A percentile compares a stretch with the other conserved stretches of the same genome.
Conservation (phyloP, 1,140 invertebrate genomes). For the Caerostris darwini region DNA sequence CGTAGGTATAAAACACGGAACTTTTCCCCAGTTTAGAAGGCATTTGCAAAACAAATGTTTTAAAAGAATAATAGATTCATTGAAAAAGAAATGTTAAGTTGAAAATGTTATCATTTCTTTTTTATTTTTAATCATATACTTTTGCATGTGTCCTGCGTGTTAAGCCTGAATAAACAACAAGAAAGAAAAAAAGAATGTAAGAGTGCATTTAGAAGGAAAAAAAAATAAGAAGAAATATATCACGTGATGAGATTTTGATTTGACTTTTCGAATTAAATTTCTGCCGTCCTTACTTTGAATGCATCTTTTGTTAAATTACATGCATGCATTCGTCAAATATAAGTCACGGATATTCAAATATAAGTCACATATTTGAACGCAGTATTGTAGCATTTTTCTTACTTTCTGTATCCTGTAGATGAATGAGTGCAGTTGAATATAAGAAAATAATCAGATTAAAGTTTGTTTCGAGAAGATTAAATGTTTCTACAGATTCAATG, state of each 20-base stretch:
- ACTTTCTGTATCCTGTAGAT: too few species aligned
- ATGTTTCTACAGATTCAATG: too few species aligned
- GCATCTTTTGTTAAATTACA: not conserved
- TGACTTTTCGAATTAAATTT: slow-evolving; percentile 49
- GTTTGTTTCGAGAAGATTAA: too few species aligned
- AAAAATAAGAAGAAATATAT: slow-evolving; percentile 29
- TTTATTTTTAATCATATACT: not conserved
- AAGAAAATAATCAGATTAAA: too few species aligned
- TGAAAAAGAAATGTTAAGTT: slow-evolving; percentile 30
- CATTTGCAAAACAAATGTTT: slow-evolving; percentile 21
- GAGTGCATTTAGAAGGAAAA: not conserved
- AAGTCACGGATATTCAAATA: too few species aligned
- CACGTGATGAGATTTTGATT: slow-evolving; percentile 54
- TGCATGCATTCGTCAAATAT: too few species aligned
- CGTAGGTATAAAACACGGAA: slow-evolving; percentile 8
- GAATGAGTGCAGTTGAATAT: too few species aligned
- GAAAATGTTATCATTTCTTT: slow-evolving; percentile 26
- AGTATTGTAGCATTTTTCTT: too few species aligned
- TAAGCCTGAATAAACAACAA: not conserved
- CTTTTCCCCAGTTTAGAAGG: not conserved
- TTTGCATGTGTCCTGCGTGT: not conserved
- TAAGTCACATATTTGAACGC: too few species aligned
- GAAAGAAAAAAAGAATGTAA: not conserved
- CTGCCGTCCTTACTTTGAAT: too few species aligned
- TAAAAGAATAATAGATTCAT: slow-evolving; percentile 50